These are phyloP conservation scores for Parelbella ahira DNA, from an alignment of 2,888 invertebrate species.

Conservation along the genomic window DNA sequence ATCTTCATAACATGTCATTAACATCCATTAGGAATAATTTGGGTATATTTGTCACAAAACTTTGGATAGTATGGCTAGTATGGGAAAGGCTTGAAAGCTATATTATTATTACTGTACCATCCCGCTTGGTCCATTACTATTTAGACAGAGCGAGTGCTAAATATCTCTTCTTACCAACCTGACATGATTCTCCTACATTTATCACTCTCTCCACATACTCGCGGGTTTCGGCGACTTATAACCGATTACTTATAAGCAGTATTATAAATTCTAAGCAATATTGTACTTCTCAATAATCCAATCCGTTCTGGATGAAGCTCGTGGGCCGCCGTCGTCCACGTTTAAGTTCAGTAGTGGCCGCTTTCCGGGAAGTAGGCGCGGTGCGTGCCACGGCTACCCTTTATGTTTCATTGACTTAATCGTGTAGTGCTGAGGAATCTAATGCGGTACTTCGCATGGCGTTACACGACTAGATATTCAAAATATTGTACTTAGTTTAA, in stretches of 20 bases:
- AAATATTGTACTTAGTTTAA: too few relatives aligned
- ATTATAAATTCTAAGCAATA: too few relatives aligned
- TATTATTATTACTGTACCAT: constrained; percentile 2
- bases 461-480: too few relatives aligned
- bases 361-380: constrained; percentile 28
- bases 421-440: constrained; percentile 20
- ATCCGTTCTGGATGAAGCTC: constrained; percentile 7
- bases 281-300: too few relatives aligned
- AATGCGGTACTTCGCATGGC: constrained; percentile 14
- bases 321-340: constrained; percentile 9
- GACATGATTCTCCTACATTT: too few relatives aligned
- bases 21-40: constrained; percentile 4
- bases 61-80: background rate
- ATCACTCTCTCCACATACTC: too few relatives aligned
- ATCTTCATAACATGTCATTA: constrained; percentile 4
- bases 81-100: background rate
- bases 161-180: too few relatives aligned
- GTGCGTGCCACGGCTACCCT: constrained; percentile 24
- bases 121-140: too few relatives aligned
- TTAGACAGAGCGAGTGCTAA: too few relatives aligned
- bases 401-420: constrained; percentile 25
- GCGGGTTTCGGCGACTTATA: too few relatives aligned
- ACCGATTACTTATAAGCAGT: too few relatives aligned
- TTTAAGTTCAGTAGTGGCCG: constrained; percentile 14
- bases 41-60: constrained; percentile 5